Evolutionary conservation across 2,888 invertebrate species (phyloP).

Genomic region (Apodemia duryi): DNA sequence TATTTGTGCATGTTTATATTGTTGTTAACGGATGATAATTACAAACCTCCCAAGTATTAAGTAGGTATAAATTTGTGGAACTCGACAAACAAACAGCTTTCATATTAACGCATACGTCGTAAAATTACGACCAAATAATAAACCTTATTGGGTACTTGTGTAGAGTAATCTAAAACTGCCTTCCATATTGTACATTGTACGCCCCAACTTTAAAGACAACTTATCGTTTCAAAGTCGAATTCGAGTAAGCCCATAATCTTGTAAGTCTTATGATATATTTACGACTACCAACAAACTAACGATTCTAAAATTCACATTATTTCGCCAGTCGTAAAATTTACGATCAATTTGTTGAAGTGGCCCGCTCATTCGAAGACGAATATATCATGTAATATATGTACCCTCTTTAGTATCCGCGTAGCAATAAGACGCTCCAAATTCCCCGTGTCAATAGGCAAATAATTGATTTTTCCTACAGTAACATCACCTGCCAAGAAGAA

Average conservation of each 20-base stretch:
- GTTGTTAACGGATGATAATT: too few relatives aligned
- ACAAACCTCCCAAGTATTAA: too few relatives aligned
- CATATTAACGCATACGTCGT: background rate
- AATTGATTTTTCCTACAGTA: constrained; percentile 65
- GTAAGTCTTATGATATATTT: constrained; percentile 2
- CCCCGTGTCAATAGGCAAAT: constrained; percentile 62
- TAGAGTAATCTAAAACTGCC: background rate
- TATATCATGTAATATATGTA: constrained; percentile 16
- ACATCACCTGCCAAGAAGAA: constrained; percentile 69
- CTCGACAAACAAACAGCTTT: background rate
- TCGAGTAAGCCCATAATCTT: background rate
- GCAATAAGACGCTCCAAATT: constrained; percentile 54
- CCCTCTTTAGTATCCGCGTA: constrained; percentile 32
- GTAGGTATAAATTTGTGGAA: background rate
- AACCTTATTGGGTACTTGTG: background rate
- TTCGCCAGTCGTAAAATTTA: constrained; percentile 56
- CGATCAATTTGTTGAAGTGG: constrained; percentile 68
- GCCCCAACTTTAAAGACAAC: background rate
- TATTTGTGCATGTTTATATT: too few relatives aligned
- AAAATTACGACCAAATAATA: background rate
- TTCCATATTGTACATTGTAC: background rate
- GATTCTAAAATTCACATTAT: constrained; percentile 39
- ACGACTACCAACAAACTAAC: constrained; percentile 8
- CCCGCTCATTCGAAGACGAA: constrained; percentile 28
- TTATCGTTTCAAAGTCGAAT: background rate